These are phyloP conservation scores for Planococcus citri DNA, from an alignment of 1,140 invertebrate genomes.

Conservation along the genomic window DNA sequence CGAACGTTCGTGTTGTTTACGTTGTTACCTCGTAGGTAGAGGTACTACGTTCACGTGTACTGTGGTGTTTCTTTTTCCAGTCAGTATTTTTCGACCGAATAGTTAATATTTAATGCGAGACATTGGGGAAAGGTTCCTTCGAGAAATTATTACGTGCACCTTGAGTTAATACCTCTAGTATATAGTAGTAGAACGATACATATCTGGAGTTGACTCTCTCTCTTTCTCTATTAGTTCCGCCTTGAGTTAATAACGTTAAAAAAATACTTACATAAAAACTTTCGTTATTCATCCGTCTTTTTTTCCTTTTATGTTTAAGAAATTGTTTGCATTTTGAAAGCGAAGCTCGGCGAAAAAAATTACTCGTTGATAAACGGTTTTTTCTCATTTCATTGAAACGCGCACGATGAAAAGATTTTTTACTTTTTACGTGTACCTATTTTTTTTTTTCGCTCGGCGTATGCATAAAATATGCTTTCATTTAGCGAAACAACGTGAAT, in stretches of 20 bases:
- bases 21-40: too few relatives aligned
- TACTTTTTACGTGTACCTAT: too few relatives aligned
- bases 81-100: too few relatives aligned
- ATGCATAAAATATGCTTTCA: slow-evolving; percentile 7
- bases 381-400: slow-evolving; percentile 2
- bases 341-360: background rate
- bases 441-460: background rate
- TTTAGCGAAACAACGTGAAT: background rate
- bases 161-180: too few relatives aligned
- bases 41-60: too few relatives aligned
- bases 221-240: background rate
- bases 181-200: too few relatives aligned
- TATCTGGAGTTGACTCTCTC: too few relatives aligned
- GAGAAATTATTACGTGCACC: background rate
- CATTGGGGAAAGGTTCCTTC: background rate
- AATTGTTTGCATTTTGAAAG: background rate
- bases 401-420: background rate
- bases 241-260: background rate
- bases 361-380: background rate
- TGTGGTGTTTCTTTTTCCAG: too few relatives aligned
- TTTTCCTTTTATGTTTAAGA: background rate
- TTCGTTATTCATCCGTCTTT: background rate
- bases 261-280: background rate
- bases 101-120: slow-evolving; percentile 3
- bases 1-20: too few relatives aligned